Evolutionary conservation across 2,888 invertebrate species (phyloP), one percentile per base, ranked within the genome.

Genomic region (Ferrisia virgata): DNA sequence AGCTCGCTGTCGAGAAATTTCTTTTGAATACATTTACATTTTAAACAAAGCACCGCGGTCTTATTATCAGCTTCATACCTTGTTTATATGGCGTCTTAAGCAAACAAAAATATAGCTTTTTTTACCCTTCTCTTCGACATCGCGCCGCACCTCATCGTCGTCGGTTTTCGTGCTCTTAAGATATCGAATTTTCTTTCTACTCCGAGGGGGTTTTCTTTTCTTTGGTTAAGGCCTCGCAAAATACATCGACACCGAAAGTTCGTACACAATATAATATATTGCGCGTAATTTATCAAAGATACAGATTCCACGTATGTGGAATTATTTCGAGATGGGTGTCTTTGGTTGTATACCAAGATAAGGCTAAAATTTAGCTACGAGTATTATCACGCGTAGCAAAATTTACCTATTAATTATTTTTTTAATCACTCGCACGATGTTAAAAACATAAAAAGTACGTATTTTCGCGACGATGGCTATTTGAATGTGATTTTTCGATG

Each of bases 21-120:
- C 72, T 72, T 72, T 72, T 33, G 72, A 72, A 72, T 72, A 72
- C 72, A 72, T 72, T 72, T 72, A 72, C 72, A 72, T 72, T 72
- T 72, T 72, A 72, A 72, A 72, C 72, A 72, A 72, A 72, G 72
- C 33, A 25, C 13, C 25, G 72, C 72, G 33, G 33, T 72, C 72
- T 72, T 72, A 72, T 72, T 72, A 72, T 72, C 72, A 72, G 72
- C 72, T 22, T 33, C 72, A 72, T 72, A 72, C 72, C 72, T 72
- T 72, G 72, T 72, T 72, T 72, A 72, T 72, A 72, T 72, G 33
- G 72, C 72, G 72, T 72, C 72, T 72, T 72, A 72, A 72, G 72
- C 72, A 72, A 72, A 72, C 72, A 72, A 72, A 72, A 72, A 36
- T 72, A 72, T 72, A 72, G 72, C 36, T 33, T 72, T 33, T 72